These are phyloP conservation scores for Barnardius zonarius DNA, from an alignment of 2,113 vertebrate genomes.

Conservation along the genomic window DNA sequence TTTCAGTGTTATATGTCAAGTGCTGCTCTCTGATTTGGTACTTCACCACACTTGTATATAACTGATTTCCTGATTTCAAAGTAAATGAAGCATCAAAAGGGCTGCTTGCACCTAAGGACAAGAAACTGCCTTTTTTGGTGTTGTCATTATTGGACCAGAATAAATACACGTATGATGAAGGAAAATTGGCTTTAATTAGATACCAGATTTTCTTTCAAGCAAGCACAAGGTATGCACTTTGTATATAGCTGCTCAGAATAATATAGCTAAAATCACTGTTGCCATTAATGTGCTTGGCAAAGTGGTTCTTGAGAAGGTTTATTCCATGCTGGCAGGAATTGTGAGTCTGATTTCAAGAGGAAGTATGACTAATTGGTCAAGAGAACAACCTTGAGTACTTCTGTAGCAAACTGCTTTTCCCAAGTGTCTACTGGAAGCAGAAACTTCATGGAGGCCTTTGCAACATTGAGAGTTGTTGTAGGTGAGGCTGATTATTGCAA, in stretches of 20 bases:
- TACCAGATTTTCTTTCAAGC: not conserved
- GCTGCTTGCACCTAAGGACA: not conserved
- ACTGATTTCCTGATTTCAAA: not conserved
- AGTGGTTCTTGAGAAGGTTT: not conserved
- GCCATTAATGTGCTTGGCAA: not conserved
- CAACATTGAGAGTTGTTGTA: not conserved
- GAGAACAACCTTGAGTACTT: not conserved
- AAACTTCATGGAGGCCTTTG: not conserved
- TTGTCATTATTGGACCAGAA: not conserved
- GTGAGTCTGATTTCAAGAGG: not conserved
- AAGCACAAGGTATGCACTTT: not conserved
- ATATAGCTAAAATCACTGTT: not conserved
- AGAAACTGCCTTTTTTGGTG: not conserved
- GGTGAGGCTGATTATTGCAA: not conserved
- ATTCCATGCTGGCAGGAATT: not conserved
- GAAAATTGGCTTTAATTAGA: not conserved
- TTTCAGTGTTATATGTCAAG: not conserved
- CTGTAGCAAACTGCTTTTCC: not conserved
- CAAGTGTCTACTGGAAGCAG: not conserved
- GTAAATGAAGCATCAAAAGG: not conserved
- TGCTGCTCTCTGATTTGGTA: not conserved
- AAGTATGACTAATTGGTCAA: slow-evolving; percentile 30
- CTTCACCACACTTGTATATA: not conserved
- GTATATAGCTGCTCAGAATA: not conserved
- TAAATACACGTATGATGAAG: not conserved